phyloP scores from a whole-genome alignment of 2,888 invertebrate genomes.

The Drosophila macrospina region DNA sequence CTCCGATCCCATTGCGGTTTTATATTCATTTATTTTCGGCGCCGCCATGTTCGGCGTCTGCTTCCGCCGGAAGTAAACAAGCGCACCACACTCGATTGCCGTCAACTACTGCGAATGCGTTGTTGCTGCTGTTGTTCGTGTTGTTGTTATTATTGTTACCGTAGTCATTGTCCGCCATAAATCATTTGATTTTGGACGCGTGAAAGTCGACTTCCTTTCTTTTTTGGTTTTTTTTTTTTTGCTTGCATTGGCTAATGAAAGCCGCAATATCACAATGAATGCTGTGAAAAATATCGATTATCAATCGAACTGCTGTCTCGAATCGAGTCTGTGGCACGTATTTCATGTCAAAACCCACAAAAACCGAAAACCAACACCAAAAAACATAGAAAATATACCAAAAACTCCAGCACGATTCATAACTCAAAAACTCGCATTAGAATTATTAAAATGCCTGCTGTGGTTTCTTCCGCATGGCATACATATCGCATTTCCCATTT shows the following conservation, averaged over 20 bases:
- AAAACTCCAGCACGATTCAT: conserved; percentile 38
- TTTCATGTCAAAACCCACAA: conserved; percentile 36
- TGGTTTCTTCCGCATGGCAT: conserved; percentile 65
- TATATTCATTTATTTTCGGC: conserved; percentile 56
- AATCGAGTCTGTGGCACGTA: conserved; percentile 41
- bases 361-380: conserved; percentile 11
- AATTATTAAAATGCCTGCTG: conserved; percentile 78
- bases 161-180: conserved; percentile 60
- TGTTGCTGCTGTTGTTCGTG: conserved; percentile 9
- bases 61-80: conserved; percentile 57
- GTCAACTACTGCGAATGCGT: conserved; percentile 19
- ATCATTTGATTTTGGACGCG: conserved; percentile 68
- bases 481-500: conserved; percentile 26
- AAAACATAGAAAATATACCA: conserved; percentile 3
- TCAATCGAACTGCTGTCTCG: conserved; percentile 26
- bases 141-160: conserved; percentile 31
- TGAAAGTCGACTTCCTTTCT: conserved; percentile 64
- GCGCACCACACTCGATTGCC: conserved; percentile 55
- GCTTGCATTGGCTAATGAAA: conserved; percentile 57
- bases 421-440: conserved; percentile 73
- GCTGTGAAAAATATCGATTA: conserved; percentile 58
- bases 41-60: conserved; percentile 53
- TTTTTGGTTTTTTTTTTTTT: too few species aligned
- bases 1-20: conserved; percentile 53
- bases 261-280: conserved; percentile 34